phyloP scores from a whole-genome alignment of 2,113 vertebrate species.

The Lontra canadensis region DNA sequence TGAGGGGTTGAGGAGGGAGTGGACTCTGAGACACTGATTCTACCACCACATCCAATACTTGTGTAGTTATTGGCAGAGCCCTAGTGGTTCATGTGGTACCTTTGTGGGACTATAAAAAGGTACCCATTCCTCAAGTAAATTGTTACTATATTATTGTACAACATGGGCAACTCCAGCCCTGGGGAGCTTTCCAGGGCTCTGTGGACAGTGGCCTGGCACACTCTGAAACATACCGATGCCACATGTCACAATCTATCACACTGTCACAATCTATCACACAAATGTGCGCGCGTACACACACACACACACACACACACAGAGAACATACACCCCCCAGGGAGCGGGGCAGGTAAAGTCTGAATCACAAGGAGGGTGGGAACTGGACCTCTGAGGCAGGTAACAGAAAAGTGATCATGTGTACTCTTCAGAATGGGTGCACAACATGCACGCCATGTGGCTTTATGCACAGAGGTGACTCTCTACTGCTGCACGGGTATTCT shows the following conservation, averaged over 20 bases:
- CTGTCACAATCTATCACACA: not conserved
- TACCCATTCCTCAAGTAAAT: not conserved
- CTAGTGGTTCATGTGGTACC: not conserved
- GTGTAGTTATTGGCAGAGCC: not conserved
- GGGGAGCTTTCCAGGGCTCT: not conserved
- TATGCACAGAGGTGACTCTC: not conserved
- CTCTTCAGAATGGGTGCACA: not conserved
- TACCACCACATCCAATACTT: not conserved
- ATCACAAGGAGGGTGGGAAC: not conserved
- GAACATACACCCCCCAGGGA: not conserved
- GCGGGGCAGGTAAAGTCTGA: not conserved
- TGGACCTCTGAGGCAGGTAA: not conserved
- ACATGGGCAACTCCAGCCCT: not conserved
- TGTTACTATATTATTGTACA: not conserved
- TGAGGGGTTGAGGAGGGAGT: not conserved
- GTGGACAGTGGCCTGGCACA: not conserved
- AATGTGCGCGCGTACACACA: rapidly evolving
- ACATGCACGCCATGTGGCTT: too few relatives aligned
- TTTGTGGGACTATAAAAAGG: not conserved
- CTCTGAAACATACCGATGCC: not conserved
- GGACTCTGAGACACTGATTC: not conserved
- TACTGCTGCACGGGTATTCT: not conserved
- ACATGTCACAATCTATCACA: not conserved
- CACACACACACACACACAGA: not conserved
- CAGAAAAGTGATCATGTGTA: not conserved